Conservation (phyloP, 2,113 vertebrate species). For the Ramphastos sulfuratus region DNA sequence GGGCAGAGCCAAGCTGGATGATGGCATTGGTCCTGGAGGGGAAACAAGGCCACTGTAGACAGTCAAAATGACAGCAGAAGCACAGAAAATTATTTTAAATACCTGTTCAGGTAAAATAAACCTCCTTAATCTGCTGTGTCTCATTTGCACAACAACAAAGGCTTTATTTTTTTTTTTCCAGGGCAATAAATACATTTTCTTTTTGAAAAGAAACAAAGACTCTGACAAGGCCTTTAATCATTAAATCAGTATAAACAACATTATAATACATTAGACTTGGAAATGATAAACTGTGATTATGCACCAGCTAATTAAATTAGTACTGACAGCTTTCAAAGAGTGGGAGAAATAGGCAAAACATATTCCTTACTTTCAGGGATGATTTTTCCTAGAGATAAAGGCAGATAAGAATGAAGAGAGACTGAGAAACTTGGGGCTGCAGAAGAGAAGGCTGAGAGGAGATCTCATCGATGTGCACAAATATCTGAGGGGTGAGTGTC, state of each 20-base stretch:
- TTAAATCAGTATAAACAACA: constrained; percentile 67
- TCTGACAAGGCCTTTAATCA: constrained; percentile 67
- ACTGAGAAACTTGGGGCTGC: too few relatives aligned
- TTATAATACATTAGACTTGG: constrained; percentile 76
- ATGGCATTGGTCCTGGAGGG: neutral
- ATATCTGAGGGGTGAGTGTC: too few relatives aligned
- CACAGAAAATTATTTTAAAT: neutral
- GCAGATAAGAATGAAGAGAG: neutral
- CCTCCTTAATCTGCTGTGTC: neutral
- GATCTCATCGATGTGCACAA: too few relatives aligned
- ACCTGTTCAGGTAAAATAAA: constrained; percentile 28
- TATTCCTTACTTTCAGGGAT: neutral
- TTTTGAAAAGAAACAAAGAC: constrained; percentile 65
- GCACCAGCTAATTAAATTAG: constrained; percentile 74
- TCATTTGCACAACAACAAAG: constrained; percentile 29
- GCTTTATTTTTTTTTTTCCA: neutral
- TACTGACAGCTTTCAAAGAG: constrained; percentile 61
- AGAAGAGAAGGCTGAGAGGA: too few relatives aligned
- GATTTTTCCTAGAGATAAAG: neutral
- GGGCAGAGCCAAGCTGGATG: neutral
- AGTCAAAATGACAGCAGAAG: neutral
- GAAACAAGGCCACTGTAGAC: neutral
- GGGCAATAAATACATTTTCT: constrained; percentile 38
- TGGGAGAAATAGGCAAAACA: constrained; percentile 36
- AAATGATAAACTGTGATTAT: constrained; percentile 68